These are phyloP conservation scores for Hylaea fasciaria DNA, from an alignment of 2,888 invertebrate species.

Conservation along the genomic window DNA sequence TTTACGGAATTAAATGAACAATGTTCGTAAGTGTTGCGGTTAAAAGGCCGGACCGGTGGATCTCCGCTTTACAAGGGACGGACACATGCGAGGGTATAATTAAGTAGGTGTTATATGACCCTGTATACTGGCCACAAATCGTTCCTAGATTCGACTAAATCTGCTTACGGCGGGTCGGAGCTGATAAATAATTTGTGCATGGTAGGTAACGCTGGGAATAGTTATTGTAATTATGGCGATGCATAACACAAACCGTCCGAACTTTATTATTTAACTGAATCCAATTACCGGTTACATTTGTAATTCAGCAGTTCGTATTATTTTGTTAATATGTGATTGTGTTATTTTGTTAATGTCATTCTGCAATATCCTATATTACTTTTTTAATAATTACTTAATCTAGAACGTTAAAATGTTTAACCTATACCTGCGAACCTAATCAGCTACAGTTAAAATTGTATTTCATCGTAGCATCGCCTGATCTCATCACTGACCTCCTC, in stretches of 20 bases:
- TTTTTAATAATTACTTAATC: too few relatives aligned
- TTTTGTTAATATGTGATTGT: too few relatives aligned
- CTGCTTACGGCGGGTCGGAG: slow-evolving; percentile 25
- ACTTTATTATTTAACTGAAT: slow-evolving; percentile 1
- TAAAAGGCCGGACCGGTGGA: slow-evolving; percentile 34
- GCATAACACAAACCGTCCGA: not conserved
- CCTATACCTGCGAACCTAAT: too few relatives aligned
- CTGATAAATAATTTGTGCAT: slow-evolving; percentile 32
- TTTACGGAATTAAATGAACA: slow-evolving; percentile 30
- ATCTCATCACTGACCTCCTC: too few relatives aligned
- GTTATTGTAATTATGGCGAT: slow-evolving; percentile 7
- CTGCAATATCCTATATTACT: too few relatives aligned
- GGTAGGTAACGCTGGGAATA: slow-evolving; percentile 5
- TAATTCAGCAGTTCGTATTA: not conserved
- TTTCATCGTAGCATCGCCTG: too few relatives aligned
- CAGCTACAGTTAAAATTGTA: too few relatives aligned
- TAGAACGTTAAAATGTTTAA: too few relatives aligned
- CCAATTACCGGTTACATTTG: not conserved
- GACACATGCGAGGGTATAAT: slow-evolving; percentile 40
- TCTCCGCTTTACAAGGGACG: slow-evolving; percentile 38
- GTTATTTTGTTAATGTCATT: too few relatives aligned
- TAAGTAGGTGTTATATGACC: slow-evolving; percentile 43
- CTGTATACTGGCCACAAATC: slow-evolving; percentile 42
- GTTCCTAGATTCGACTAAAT: slow-evolving; percentile 38
- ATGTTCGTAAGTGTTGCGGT: slow-evolving; percentile 34